Base-by-base conservation (phyloP, 2,888 invertebrate species). In the Eurois occulta region DNA sequence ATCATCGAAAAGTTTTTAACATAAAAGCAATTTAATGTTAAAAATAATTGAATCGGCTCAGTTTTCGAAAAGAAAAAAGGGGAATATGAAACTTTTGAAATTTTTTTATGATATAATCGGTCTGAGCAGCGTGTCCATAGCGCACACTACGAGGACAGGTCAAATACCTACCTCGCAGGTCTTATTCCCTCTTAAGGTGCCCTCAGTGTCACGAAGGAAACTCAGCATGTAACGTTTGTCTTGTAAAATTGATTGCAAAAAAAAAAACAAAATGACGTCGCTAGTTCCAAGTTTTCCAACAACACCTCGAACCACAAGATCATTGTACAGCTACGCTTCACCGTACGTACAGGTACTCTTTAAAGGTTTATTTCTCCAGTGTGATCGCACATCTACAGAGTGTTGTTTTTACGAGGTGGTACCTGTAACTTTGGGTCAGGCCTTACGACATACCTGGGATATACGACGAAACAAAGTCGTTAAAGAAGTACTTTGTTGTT, bases 321-420 rank as follows among this genome's bases (percentile, higher is more conserved):
- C 64, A 38, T 13, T 64, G 6, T 21, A 35, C 35, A 24, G 8
- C 35, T 35, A 62, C 4, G 10, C n/a, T 24, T 52, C 1, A 62
- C 35, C 21, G 62, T 35, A 11, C 62, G 16, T n/a, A 5, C n/a
- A n/a, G 18, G 3, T 28, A 28, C 58, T 58, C 32, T 64, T 38
- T 4, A 65, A 41, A 41, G 18, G 8, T 65, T 65, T 65, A 65
- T 65, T 41, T n/a, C n/a, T 18, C 6, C 35, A 62, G 32, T 43
- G 60, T 52, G 60, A 81, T 62, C 2, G 24, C 60, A 24, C 81
- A 62, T 28, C 18, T 48, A 43, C 48, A 38, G 21, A 38, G 62
- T 28, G n/a, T 35, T 35, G 18, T 35, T 43, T 79, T 79, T 83
- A 79, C 52, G 84, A 67, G 11, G 21, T 24, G 32, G 32, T 72